These are phyloP conservation scores for Drosophila anceps DNA, from an alignment of 2,888 invertebrate genomes.

Conservation along the genomic window DNA sequence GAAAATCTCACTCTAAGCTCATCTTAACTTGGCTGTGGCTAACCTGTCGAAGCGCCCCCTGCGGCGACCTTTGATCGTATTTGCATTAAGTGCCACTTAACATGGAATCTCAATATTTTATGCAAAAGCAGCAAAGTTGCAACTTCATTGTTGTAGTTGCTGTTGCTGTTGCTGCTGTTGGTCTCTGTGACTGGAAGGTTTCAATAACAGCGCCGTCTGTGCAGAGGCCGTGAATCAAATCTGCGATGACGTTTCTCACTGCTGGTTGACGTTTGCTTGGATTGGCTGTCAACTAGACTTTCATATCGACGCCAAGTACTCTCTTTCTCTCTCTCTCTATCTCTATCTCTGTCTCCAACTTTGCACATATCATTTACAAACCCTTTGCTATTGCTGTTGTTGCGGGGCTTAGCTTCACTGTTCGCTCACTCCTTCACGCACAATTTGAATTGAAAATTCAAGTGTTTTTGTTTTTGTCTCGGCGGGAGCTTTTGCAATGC, in stretches of 20 bases:
- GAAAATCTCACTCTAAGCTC: conserved; percentile 12
- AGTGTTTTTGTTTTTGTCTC: conserved; percentile 20
- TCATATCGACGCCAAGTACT: conserved; percentile 27
- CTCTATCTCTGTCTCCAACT: neutral
- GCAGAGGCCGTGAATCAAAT: conserved; percentile 47
- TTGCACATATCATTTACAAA: conserved; percentile 45
- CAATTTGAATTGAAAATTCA: conserved; percentile 40
- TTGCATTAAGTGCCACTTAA: conserved; percentile 84
- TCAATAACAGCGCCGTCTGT: conserved; percentile 50
- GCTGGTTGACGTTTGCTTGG: conserved; percentile 33
- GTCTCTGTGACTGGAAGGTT: conserved; percentile 42
- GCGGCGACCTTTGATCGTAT: conserved; percentile 65
- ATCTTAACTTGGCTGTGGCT: conserved; percentile 21
- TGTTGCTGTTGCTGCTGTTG: conserved; percentile 8
- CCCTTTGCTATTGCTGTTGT: conserved; percentile 7
- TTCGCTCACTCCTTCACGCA: conserved; percentile 13
- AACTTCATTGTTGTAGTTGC: conserved; percentile 18
- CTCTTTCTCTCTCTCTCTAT: neutral
- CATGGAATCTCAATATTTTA: conserved; percentile 83
- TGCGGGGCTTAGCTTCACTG: neutral
- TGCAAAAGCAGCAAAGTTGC: conserved; percentile 72
- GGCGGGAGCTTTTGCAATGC: conserved; percentile 27
- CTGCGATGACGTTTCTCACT: conserved; percentile 38
- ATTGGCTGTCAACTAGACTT: conserved; percentile 67
- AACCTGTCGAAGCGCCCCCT: conserved; percentile 42